Base-by-base conservation (phyloP, 2,113 vertebrate genomes). In the Oxyura jamaicensis region DNA sequence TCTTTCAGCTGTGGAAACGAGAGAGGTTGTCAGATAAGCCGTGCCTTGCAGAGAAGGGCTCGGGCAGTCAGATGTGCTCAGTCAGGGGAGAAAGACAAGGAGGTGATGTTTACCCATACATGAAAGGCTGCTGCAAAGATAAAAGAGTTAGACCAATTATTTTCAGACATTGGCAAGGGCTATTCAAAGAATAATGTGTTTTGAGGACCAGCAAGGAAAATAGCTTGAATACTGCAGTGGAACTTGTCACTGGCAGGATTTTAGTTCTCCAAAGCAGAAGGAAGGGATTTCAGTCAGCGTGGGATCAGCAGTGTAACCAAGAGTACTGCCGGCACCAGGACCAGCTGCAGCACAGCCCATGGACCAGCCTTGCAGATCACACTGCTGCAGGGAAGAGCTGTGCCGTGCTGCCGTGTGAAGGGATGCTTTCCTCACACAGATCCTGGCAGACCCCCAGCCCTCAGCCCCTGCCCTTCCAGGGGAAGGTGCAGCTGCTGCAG, bases 81-180 rank as follows among this genome's bases (percentile, higher is more conserved):
- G 50, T 66, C 35, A 80, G 14, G 18, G 25, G 21, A 67, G 53
- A 88, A 90, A 86, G 55, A 85, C 29, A 44, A 84, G 48, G 60
- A 26, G 71, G 72, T 14, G 3, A 4, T 68, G 22, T 83, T 91
- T 96, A 80, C 8, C 44, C 58, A 76, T 28, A 68, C 28, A 48
- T 86, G 14, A 83, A 92, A 90, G 42, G 26, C 75, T 83, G 26
- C 68, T 90, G 67, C 26, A 59, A 62, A 83, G 75, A 83, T 90
- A 39, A 80, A 93, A 93, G 36, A 74, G 10, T 63, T 85, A 56
- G 63, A 88, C 41, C 71, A 92, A 65, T 83, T 93, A 71, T 92
- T 88, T 87, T 80, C 53, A 62, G 79, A 56, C 55, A 46, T 10
- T 68, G 65, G 36, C 22, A 67, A 86, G 66, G 31, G 28, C 36